These are phyloP conservation scores for Ophion ventricosus DNA, from an alignment of 2,888 invertebrate species.

Conservation along the genomic window DNA sequence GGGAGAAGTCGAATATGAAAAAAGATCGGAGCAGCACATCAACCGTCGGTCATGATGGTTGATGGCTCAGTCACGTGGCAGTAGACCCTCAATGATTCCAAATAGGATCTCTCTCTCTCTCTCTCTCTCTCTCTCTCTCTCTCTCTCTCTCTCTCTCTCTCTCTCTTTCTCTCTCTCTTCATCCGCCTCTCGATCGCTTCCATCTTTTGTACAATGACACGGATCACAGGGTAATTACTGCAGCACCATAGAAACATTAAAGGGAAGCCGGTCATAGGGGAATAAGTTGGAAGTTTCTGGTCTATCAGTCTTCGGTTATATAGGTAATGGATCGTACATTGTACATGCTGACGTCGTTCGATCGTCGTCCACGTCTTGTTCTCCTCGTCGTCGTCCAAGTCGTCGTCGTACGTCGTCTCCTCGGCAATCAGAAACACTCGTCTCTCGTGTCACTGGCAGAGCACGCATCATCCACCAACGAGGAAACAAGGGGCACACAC, in stretches of 20 bases:
- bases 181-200: neutral
- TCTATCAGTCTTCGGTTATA: slow-evolving; percentile 77
- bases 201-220: slow-evolving; percentile 31
- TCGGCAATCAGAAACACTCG: slow-evolving; percentile 82
- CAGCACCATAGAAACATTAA: slow-evolving; percentile 33
- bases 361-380: slow-evolving; percentile 44
- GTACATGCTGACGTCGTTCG: slow-evolving; percentile 45
- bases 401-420: slow-evolving; percentile 45
- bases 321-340: slow-evolving; percentile 68
- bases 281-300: slow-evolving; percentile 69
- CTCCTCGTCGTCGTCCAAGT: slow-evolving; percentile 24
- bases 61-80: neutral
- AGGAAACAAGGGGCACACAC: slow-evolving; percentile 72
- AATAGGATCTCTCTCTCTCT: slow-evolving; percentile 10
- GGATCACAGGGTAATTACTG: slow-evolving; percentile 40
- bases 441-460: slow-evolving; percentile 81
- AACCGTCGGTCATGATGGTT: neutral
- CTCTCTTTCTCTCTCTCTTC: neutral
- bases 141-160: neutral
- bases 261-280: slow-evolving; percentile 55
- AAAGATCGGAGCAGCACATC: neutral
- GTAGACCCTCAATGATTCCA: slow-evolving; percentile 23
- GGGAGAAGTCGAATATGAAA: neutral
- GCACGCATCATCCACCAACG: slow-evolving; percentile 72
- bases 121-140: neutral